Base-by-base conservation (phyloP, 2,888 invertebrate genomes). In the Oligia fasciuncula region DNA sequence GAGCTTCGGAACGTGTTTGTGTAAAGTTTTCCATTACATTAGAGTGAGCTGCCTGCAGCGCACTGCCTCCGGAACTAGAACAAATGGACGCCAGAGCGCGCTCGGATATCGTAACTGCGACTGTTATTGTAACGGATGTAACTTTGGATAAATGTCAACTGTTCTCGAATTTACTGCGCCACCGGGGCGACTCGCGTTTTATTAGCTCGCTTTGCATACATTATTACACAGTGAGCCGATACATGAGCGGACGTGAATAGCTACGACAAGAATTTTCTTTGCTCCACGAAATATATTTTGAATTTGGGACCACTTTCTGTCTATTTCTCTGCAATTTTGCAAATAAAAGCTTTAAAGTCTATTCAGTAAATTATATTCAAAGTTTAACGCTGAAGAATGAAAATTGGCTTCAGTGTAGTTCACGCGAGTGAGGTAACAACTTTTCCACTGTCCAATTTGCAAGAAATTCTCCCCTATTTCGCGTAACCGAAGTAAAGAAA, bases 101-200 rank as follows among this genome's bases (percentile, higher is more conserved):
- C 94, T 93, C 92, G 95, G 95, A 95, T 96, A 96, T 95, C 94
- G 95, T 93, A 94, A 94, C 95, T 93, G 94, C 94, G 92, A 94
- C 94, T 94, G 95, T 95, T 96, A 96, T 96, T 95, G 95, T 95
- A 95, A 95, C 94, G 95, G 94, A 96, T 96, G 96, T 95, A 95
- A 95, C 95, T 96, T 95, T 95, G 96, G 95, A 96, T 96, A 96
- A 96, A 96, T 94, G 96, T 96, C 96, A 95, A 95, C 95, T 94
- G 94, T 93, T 93, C 94, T 93, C 93, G 93, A 95, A 96, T 96
- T 96, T 96, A 96, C 91, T 94, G 94, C 94, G 92, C 91, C 90
- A 90, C 91, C 92, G 92, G 89, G 89, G 91, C 93, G 92, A 93
- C 90, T 93, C 91, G 93, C 93, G 92, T 94, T 95, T 95, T 96